Percentiles rank a stretch among this genome's conserved stretches.
phyloP scores from a whole-genome alignment of 2,888 invertebrate species.

The Melieria omissa region DNA sequence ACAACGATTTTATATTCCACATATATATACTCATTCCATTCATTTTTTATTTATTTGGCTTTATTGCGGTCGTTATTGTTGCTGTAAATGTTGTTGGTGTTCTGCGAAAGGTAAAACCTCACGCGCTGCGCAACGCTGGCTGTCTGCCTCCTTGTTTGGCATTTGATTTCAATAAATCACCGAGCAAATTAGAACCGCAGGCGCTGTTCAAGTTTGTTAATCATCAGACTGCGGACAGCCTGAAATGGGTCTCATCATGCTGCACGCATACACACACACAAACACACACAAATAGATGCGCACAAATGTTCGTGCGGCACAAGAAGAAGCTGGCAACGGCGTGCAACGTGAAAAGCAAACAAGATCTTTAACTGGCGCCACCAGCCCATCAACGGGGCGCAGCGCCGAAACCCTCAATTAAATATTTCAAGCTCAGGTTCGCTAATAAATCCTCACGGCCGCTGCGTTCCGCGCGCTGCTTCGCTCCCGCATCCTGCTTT shows the following conservation, averaged over 20 bases:
- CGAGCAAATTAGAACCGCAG: conserved; percentile 46
- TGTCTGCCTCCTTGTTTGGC: conserved; percentile 31
- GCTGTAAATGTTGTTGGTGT: conserved; percentile 16
- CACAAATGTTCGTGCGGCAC: neutral
- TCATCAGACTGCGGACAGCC: neutral
- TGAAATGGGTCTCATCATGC: conserved; percentile 25
- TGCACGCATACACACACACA: conserved; percentile 10
- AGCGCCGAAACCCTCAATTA: conserved; percentile 9
- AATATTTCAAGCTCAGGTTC: too few relatives aligned
- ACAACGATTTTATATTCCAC: conserved; percentile 1
- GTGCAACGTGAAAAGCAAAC: conserved; percentile 2
- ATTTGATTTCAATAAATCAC: conserved; percentile 46
- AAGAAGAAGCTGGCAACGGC: conserved; percentile 2
- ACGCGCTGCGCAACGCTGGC: neutral
- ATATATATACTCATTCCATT: too few relatives aligned
- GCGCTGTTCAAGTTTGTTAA: neutral
- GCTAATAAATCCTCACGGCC: too few relatives aligned
- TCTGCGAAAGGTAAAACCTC: neutral
- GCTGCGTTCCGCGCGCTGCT: too few relatives aligned
- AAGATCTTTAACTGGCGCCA: conserved; percentile 29
- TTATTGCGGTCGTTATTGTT: conserved; percentile 10
- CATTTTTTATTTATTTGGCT: conserved; percentile 15
- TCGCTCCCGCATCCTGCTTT: too few relatives aligned
- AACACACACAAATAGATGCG: neutral
- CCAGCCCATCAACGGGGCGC: conserved; percentile 27